Conservation (phyloP, 2,113 vertebrate genomes). For the Pterocles burchelli region DNA sequence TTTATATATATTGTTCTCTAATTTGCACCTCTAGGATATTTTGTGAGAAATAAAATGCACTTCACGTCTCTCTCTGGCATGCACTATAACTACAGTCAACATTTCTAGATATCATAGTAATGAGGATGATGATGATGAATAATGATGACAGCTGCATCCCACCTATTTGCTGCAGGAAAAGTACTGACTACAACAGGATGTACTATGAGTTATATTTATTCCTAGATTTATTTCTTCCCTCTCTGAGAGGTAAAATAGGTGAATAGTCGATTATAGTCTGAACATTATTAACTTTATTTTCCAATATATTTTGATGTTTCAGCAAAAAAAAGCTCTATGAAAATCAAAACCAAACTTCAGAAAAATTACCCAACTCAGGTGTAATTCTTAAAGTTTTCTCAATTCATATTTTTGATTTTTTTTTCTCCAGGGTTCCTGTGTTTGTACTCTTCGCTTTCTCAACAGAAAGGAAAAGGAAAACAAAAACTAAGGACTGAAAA, state of each 20-base stretch:
- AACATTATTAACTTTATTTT: neutral
- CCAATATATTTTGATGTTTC: slow-evolving; percentile 18
- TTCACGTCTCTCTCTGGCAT: neutral
- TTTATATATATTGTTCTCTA: neutral
- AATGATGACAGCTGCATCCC: neutral
- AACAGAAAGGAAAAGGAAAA: neutral
- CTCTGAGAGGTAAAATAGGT: slow-evolving; percentile 11
- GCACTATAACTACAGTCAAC: neutral
- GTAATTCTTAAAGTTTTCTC: neutral
- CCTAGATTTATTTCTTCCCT: neutral
- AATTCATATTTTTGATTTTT: neutral
- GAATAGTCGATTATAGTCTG: slow-evolving; percentile 28
- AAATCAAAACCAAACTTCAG: neutral
- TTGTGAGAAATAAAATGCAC: neutral
- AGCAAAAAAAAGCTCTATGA: neutral
- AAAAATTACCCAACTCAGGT: neutral
- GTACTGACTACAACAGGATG: neutral
- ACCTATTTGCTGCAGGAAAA: neutral
- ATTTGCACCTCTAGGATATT: neutral
- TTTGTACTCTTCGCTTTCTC: neutral
- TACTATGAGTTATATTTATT: neutral
- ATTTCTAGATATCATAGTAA: neutral
- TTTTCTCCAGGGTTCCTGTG: neutral
- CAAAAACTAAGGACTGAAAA: neutral
- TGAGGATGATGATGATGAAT: neutral